A percentile compares a stretch with the other conserved stretches of the same genome.
Evolutionary conservation across 2,113 vertebrate genomes (phyloP).

Genomic region (Anolis carolinensis): DNA sequence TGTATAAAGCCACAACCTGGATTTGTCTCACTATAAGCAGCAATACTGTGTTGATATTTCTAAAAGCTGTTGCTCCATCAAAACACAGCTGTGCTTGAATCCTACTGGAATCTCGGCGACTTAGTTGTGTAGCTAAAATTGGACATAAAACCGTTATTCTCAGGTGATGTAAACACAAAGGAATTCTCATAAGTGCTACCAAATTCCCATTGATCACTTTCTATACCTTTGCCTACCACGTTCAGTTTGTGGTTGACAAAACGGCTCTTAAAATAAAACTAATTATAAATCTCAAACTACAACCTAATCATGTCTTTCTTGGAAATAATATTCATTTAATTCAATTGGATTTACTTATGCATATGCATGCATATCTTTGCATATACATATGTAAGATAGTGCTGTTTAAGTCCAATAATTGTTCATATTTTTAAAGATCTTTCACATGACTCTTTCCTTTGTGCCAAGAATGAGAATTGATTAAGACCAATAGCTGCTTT

Average conservation of each 20-base stretch:
- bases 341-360: background rate
- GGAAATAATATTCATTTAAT: background rate
- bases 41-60: too few species aligned
- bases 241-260: background rate
- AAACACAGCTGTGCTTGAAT: background rate
- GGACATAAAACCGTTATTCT: too few species aligned
- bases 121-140: too few species aligned
- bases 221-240: background rate
- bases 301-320: background rate
- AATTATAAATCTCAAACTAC: background rate
- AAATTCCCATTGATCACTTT: too few species aligned
- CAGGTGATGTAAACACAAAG: too few species aligned
- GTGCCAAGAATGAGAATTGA: constrained; percentile 8
- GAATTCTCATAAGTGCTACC: too few species aligned
- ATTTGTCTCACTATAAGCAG: too few species aligned
- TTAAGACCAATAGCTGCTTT: too few species aligned
- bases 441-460: constrained; percentile 8
- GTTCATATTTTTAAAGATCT: background rate
- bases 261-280: background rate
- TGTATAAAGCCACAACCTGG: too few species aligned
- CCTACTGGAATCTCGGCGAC: too few species aligned
- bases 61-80: background rate
- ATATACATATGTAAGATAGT: background rate
- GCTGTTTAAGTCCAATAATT: background rate
- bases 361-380: background rate